A percentile compares a stretch with the other conserved stretches of the same genome.
phyloP scores from a whole-genome alignment of 2,113 vertebrate genomes.

The Grammomys surdaster region DNA sequence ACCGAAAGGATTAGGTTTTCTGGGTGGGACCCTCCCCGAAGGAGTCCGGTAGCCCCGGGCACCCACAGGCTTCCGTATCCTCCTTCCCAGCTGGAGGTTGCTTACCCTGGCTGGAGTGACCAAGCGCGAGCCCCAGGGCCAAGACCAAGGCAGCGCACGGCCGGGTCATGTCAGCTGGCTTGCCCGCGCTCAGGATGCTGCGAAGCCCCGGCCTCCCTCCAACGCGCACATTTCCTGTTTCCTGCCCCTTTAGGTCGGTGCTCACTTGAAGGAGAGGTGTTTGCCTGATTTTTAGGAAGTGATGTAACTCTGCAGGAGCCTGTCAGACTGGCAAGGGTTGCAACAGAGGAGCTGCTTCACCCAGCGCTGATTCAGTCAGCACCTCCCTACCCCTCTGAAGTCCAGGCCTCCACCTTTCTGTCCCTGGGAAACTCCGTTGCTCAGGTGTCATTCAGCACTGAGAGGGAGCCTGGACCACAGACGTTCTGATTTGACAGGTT shows the following conservation, averaged over 20 bases:
- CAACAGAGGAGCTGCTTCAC: conserved; percentile 84
- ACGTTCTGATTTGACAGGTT: neutral
- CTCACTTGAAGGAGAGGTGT: conserved; percentile 89
- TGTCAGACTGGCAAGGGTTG: conserved; percentile 90
- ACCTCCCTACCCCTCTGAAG: conserved; percentile 30
- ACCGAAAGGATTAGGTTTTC: conserved; percentile 43
- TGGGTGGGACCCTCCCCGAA: conserved; percentile 76
- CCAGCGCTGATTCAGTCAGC: conserved; percentile 75
- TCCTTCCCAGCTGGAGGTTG: conserved; percentile 50
- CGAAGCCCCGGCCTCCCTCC: conserved; percentile 75
- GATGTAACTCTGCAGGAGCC: conserved; percentile 93
- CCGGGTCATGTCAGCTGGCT: conserved; percentile 82
- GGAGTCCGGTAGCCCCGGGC: conserved; percentile 72
- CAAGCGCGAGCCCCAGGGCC: conserved; percentile 73
- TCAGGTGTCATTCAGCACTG: neutral
- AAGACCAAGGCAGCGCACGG: conserved; percentile 66
- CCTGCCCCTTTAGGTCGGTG: conserved; percentile 88
- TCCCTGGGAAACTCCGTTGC: neutral
- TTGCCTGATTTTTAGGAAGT: conserved; percentile 92
- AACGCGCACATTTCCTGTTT: conserved; percentile 93
- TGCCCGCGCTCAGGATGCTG: conserved; percentile 63
- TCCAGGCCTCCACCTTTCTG: neutral
- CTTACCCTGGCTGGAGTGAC: conserved; percentile 85
- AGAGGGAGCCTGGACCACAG: neutral
- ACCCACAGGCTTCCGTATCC: neutral